Evolutionary conservation across 2,113 vertebrate species (phyloP), one percentile per base, ranked within the genome.

Genomic region (Blennius ocellaris): DNA sequence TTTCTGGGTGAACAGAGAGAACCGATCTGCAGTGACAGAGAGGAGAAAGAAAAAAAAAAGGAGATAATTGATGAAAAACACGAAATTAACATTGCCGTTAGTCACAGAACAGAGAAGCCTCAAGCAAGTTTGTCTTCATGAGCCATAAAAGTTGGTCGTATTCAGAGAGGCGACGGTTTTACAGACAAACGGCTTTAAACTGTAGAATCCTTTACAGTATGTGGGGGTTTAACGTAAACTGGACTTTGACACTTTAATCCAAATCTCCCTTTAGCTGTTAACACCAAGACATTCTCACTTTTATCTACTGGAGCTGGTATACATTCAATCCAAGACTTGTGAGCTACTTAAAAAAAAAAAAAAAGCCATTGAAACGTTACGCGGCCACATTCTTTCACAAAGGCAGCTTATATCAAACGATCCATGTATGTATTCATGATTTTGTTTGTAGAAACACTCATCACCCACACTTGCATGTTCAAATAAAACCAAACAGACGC

Each of bases 1-100:
- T 83, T 95, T 95, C 73, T 95, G 94, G 5, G 90, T 92, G 69
- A 58, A 76, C 37, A 92, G 57, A 6, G 93, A 94, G 10, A 94
- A 3, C 10, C 45, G 14, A 73, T 91, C 94, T 95, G 48, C 6
- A 63, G 41, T 2, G 47, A 75, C 8, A 72, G 8, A 8, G 30
- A 45, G 11, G 40, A 59, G 15, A 58, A 47, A 47, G 52, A 50
- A 40, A 65, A 55, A 62, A 10, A 30, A 49, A 11, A 56, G 10
- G 11, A n/a, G 5, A 7, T 14, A 7, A n/a, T 6, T 14, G n/a
- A 12, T 48, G 12, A 48, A 48, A 43, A 15, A 48, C 12, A 48
- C 7, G 0, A 2, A 2, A 7, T 7, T 48, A 7, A n/a, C 0
- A 15, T 45, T 45, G 30, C 15, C 36, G 37, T 40, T 57, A 6